Evolutionary conservation across 2,888 invertebrate genomes (phyloP).

Genomic region (Polydrusus cervinus): DNA sequence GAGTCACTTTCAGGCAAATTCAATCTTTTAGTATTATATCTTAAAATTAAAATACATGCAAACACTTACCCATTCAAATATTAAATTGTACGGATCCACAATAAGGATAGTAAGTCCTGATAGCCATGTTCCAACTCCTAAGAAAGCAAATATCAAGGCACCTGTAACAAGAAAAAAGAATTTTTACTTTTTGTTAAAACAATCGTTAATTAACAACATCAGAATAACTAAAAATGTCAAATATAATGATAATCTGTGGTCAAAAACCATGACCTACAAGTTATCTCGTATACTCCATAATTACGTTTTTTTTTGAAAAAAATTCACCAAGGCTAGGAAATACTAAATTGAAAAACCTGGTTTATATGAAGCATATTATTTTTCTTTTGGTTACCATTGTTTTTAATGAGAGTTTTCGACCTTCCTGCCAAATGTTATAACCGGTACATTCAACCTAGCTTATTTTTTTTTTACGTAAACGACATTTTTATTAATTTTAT

Average conservation of each 20-base stretch:
- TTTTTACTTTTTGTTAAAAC: not conserved
- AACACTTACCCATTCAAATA: constrained; percentile 81
- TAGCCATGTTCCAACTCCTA: constrained; percentile 80
- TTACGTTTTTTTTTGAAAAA: constrained; percentile 4
- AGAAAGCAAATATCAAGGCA: constrained; percentile 80
- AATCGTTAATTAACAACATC: not conserved
- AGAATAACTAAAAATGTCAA: not conserved
- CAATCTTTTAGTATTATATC: not conserved
- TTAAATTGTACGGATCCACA: constrained; percentile 82
- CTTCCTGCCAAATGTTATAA: not conserved
- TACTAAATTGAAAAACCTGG: not conserved
- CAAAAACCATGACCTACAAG: constrained; percentile 6
- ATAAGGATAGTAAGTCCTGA: constrained; percentile 80
- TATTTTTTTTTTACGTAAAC: not conserved
- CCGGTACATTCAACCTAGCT: not conserved
- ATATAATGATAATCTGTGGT: not conserved
- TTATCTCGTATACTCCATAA: not conserved
- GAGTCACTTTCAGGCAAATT: no score
- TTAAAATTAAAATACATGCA: not conserved
- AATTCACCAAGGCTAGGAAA: not conserved
- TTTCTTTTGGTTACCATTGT: not conserved
- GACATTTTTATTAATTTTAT: no score
- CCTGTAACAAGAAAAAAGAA: constrained; percentile 76
- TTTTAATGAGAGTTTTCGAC: not conserved
- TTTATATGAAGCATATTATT: not conserved